Evolutionary conservation across 2,888 invertebrate genomes (phyloP), one percentile per base, ranked within the genome.

Genomic region (Stenolophus ochropezus): DNA sequence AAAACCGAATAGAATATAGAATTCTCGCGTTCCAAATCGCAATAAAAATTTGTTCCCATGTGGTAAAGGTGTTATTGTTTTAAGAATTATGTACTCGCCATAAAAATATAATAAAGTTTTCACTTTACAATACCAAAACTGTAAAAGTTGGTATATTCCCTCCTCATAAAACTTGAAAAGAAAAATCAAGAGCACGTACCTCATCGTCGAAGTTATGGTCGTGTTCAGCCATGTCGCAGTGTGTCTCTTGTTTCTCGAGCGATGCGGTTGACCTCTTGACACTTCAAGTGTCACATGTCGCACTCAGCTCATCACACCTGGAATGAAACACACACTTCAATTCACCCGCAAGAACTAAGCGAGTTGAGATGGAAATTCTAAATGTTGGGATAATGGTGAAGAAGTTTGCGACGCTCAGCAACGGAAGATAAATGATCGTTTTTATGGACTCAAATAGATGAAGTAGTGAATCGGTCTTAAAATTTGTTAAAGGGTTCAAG

Each of bases 131-230:
- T 8, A 3, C 6, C 11, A 42, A 42, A 8, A 2, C 33, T 33
- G 33, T 33, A 33, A 33, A 42, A 42, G 11, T 42, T 42, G 8
- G n/a, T 8, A 33, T 3, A 33, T 33, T 3, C 33, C 11, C 11
- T 2, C 4, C 6, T 42, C 33, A 42, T 42, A 42, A 42, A 42
- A 42, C 8, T 6, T 11, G 1, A 42, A 42, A 42, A 42, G 33
- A 42, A 42, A 42, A 11, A 11, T 42, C 33, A 42, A 11, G 8
- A 42, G 33, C 11, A 53, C 77, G 6, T 61, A 77, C 77, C 77
- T 77, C 77, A 77, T 77, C 77, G 21, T 77, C 77, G 47, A 77
- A 77, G 23, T 77, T 77, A 20, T 75, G 14, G 3, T 65, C 77
- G 6, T 18, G 23, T 27, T 77, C 77, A 42, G 77, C 16, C 77